A percentile compares a stretch with the other conserved stretches of the same genome.
Conservation (phyloP, 2,888 invertebrate genomes). For the Dasysyrphus albostriatus region DNA sequence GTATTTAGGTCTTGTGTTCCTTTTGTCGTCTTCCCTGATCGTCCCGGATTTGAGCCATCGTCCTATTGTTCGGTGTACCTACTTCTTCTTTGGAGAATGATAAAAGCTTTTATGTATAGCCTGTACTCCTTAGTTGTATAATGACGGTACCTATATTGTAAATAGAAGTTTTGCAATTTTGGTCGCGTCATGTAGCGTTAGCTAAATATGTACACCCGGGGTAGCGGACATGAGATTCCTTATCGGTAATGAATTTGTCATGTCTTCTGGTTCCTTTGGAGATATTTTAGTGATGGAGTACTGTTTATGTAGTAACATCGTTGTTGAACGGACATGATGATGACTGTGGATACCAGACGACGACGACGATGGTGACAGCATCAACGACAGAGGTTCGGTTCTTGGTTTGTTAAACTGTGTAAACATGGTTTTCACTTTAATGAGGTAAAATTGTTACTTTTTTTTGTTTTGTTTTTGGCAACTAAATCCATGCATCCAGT, state of each 20-base stretch:
- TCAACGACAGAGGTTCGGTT: conserved; percentile 35
- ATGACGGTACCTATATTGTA: conserved; percentile 6
- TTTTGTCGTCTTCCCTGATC: conserved; percentile 8
- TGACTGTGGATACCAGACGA: conserved; percentile 19
- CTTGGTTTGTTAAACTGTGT: conserved; percentile 57
- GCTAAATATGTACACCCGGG: conserved; percentile 44
- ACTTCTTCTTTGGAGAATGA: conserved; percentile 33
- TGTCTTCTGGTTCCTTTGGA: conserved; percentile 50
- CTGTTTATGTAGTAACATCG: conserved; percentile 26
- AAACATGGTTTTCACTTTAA: conserved; percentile 69
- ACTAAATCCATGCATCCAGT: conserved; percentile 17
- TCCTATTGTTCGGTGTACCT: conserved; percentile 41
- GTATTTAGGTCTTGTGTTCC: conserved; percentile 56
- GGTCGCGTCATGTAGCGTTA: conserved; percentile 68
- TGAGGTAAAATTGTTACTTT: conserved; percentile 67
- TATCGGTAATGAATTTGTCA: conserved; percentile 76
- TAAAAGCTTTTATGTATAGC: conserved; percentile 45
- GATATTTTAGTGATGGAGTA: conserved; percentile 38
- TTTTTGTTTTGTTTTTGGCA: conserved; percentile 46
- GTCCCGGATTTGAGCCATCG: conserved; percentile 5
- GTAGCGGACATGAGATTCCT: conserved; percentile 63
- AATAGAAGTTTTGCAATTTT: conserved; percentile 53
- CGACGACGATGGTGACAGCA: background rate
- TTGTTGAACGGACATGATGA: conserved; percentile 29
- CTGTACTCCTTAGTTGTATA: background rate